Conservation (phyloP, 2,113 vertebrate genomes). For the Grammomys surdaster region DNA sequence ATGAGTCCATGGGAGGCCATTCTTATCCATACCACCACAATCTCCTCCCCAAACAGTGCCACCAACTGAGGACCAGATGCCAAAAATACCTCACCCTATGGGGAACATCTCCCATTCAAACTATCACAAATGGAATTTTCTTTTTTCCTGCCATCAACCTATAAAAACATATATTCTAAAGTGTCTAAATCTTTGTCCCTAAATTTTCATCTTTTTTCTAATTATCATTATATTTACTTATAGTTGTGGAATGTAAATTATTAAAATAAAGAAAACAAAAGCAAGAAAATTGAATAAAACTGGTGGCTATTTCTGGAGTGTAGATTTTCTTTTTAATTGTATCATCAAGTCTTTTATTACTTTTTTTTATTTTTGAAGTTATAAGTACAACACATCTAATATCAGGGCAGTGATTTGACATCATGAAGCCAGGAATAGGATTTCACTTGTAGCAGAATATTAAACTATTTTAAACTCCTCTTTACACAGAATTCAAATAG, state of each 20-base stretch:
- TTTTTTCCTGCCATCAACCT: slow-evolving; percentile 66
- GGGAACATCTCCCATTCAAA: not conserved
- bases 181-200: not conserved
- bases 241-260: slow-evolving; percentile 63
- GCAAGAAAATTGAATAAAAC: slow-evolving; percentile 60
- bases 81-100: not conserved
- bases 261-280: slow-evolving; percentile 68
- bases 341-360: not conserved
- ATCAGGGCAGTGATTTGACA: not conserved
- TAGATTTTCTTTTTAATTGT: not conserved
- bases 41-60: not conserved
- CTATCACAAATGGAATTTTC: slow-evolving; percentile 62
- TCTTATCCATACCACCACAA: not conserved
- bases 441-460: not conserved
- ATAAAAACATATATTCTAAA: slow-evolving; percentile 50
- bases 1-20: not conserved
- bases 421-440: not conserved
- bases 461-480: not conserved
- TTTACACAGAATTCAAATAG: not conserved
- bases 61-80: not conserved
- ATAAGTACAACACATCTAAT: not conserved
- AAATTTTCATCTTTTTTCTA: slow-evolving; percentile 66
- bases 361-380: not conserved
- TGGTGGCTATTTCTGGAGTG: slow-evolving; percentile 14
- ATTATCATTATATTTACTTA: slow-evolving; percentile 66